These are phyloP conservation scores for Nymphicus hollandicus DNA, from an alignment of 2,113 vertebrate genomes.

Conservation along the genomic window DNA sequence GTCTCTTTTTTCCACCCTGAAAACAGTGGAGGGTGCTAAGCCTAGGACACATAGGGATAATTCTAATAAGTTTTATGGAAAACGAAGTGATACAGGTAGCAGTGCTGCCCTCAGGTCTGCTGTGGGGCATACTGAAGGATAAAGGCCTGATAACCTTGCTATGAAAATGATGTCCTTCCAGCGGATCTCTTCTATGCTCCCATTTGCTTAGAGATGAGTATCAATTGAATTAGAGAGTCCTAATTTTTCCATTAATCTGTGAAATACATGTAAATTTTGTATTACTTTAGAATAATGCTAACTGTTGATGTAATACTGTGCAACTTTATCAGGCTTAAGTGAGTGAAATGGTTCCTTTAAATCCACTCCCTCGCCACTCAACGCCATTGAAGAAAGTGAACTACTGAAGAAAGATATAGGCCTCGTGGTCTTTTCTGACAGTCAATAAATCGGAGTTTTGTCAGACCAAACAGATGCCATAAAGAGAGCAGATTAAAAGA, in stretches of 20 bases:
- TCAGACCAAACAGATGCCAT: slow-evolving; percentile 24
- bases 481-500: slow-evolving; percentile 43
- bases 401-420: slow-evolving; percentile 3
- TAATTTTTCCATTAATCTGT: background rate
- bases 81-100: rapidly evolving
- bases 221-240: background rate
- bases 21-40: background rate
- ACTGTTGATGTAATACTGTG: background rate
- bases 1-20: background rate
- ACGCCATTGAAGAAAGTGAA: rapidly evolving
- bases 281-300: rapidly evolving
- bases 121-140: background rate
- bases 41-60: rapidly evolving
- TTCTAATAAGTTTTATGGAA: rapidly evolving
- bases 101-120: background rate
- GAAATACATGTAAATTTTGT: rapidly evolving
- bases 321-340: background rate
- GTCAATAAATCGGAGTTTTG: slow-evolving; percentile 19
- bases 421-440: background rate
- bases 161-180: background rate
- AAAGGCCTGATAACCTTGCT: rapidly evolving
- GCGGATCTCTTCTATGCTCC: background rate
- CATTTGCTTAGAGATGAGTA: background rate
- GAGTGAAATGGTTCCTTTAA: background rate
- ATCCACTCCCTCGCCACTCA: background rate